Conservation (phyloP, 2,113 vertebrate species). For the Pampusana beccarii region DNA sequence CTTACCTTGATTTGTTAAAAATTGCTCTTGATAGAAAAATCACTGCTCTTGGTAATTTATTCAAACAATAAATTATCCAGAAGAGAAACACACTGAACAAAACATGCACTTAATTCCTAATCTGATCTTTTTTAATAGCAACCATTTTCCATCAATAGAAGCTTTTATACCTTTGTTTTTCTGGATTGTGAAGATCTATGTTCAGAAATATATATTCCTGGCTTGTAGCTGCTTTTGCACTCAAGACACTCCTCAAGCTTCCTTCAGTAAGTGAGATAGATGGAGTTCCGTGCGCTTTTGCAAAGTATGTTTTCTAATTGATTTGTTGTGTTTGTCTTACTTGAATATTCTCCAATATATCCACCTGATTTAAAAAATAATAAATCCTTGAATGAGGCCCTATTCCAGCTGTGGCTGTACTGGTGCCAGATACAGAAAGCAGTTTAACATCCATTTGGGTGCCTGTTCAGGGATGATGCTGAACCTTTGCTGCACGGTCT, state of each 20-base stretch:
- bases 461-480: not conserved
- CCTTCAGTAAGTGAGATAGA: not conserved
- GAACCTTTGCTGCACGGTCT: not conserved
- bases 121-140: not conserved
- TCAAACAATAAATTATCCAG: not conserved
- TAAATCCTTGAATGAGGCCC: not conserved
- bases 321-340: not conserved
- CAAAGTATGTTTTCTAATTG: not conserved
- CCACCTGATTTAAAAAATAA: not conserved
- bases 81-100: not conserved
- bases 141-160: not conserved
- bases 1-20: not conserved
- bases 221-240: not conserved
- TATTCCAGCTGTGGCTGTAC: not conserved
- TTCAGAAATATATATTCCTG: not conserved
- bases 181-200: not conserved
- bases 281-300: not conserved
- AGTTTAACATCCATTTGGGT: not conserved
- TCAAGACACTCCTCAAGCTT: not conserved
- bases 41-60: not conserved
- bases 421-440: not conserved
- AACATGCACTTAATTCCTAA: not conserved
- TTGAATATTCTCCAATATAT: not conserved
- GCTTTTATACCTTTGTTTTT: not conserved
- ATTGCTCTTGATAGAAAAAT: not conserved